Evolutionary conservation across 2,888 invertebrate species (phyloP).

Genomic region (Pterobdella sp.): DNA sequence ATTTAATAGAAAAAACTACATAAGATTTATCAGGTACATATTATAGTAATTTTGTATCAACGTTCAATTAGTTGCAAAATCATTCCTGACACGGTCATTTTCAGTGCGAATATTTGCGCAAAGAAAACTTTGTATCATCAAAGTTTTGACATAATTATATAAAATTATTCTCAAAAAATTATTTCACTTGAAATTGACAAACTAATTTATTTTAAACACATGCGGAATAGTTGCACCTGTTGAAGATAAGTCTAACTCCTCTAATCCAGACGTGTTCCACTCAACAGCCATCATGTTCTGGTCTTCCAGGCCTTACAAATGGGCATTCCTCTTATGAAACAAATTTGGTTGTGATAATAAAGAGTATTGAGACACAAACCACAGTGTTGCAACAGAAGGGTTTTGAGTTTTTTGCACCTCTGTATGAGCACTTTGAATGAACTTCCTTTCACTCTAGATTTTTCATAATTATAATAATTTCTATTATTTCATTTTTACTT

Average conservation of each 20-base stretch:
- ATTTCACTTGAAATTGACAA: too few species aligned
- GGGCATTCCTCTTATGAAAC: background rate
- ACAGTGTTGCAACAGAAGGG: slow-evolving; percentile 22
- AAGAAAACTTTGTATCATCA: too few species aligned
- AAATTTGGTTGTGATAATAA: background rate
- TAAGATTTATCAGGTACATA: too few species aligned
- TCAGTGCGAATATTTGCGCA: too few species aligned
- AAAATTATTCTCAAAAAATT: too few species aligned
- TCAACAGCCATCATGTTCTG: slow-evolving; percentile 86
- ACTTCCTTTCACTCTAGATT: background rate
- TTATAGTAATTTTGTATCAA: too few species aligned
- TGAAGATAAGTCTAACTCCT: slow-evolving; percentile 91
- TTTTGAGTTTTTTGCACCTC: slow-evolving; percentile 24
- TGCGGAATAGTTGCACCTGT: slow-evolving; percentile 9
- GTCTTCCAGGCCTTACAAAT: background rate
- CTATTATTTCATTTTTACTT: background rate
- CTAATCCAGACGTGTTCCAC: slow-evolving; percentile 88
- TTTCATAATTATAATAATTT: background rate
- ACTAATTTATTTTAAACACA: too few species aligned
- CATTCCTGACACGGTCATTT: too few species aligned
- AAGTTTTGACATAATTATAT: too few species aligned
- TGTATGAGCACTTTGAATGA: slow-evolving; percentile 21
- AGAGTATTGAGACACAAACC: slow-evolving; percentile 17
- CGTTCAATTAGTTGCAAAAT: too few species aligned
- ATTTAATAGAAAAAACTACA: too few species aligned